Evolutionary conservation across 2,888 invertebrate genomes (phyloP), one percentile per base, ranked within the genome.

Genomic region (Plemyria rubiginata): DNA sequence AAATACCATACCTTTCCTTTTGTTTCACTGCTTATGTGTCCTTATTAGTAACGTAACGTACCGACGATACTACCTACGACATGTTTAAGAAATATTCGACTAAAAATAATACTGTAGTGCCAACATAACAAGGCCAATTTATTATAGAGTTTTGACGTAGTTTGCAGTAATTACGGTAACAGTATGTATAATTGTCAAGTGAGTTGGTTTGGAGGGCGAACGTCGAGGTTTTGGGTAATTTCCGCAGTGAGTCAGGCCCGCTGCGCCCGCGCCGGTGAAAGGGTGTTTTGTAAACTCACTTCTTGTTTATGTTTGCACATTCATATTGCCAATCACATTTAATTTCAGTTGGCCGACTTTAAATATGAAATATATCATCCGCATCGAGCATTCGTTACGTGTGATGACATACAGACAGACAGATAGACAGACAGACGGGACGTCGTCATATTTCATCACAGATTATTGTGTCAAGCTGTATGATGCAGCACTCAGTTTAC

Each of bases 271-370:
- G 50, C 54, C 56, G 38, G 82, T 81, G 82, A 82, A 81, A 82
- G 82, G 80, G 73, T 73, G 71, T 78, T 79, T 75, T 74, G 80
- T 70, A 79, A 81, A 75, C 66, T 53, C 36, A 46, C 57, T 13
- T 50, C 49, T 4, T 32, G 29, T 41, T 49, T 13, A 32, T 29
- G 13, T 49, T 29, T 32, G n/a, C 13, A 58, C 45, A 46, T 38
- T 46, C 43, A 22, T 32, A 32, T 52, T 32, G 16, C 16, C 45
- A 16, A 45, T 45, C 16, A 6, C 32, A 48, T 7, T 43, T 28
- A 50, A 38, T 40, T 29, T 49, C 7, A 40, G 28, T 28, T 7
- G 28, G 22, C 6, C 12, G 46, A 46, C 28, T 48, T 8, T 16
- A 11, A 45, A 45, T 11, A 16, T 16, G 6, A 11, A 45, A 45